Conservation (phyloP, 2,888 invertebrate species). For the Adelognathus sp. region DNA sequence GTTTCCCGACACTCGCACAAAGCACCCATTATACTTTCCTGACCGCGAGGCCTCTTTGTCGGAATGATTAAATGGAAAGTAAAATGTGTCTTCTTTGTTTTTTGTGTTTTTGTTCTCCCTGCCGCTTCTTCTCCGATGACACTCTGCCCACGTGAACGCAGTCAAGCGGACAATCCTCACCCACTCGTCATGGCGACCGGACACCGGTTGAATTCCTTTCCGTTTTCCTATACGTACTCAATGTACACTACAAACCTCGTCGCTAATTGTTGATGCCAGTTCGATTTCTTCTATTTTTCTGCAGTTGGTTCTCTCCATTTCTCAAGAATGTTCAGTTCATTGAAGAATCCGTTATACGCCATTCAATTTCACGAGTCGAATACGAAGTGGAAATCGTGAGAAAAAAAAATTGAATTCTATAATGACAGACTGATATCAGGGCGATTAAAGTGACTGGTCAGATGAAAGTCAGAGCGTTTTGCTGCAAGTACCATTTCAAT, state of each 20-base stretch:
- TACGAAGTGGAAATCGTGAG: too few species aligned
- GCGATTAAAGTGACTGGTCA: slow-evolving; percentile 10
- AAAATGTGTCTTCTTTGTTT: slow-evolving; percentile 1
- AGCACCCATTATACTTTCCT: slow-evolving; percentile 30
- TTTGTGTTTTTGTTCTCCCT: neutral
- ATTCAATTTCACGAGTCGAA: slow-evolving; percentile 15
- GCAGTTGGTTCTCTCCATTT: neutral
- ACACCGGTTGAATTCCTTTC: slow-evolving; percentile 22
- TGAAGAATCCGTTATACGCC: neutral
- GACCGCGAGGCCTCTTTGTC: neutral
- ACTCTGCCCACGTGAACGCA: slow-evolving; percentile 2
- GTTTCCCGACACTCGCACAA: slow-evolving; percentile 11
- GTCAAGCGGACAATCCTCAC: neutral
- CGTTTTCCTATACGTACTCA: neutral
- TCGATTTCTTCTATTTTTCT: slow-evolving; percentile 33
- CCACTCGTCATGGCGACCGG: slow-evolving; percentile 2
- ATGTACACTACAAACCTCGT: neutral
- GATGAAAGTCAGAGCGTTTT: slow-evolving; percentile 27
- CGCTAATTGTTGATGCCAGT: neutral
- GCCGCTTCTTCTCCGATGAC: neutral
- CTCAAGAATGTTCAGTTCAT: neutral
- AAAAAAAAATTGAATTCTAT: slow-evolving; percentile 7
- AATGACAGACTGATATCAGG: neutral
- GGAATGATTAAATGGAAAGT: slow-evolving; percentile 52
- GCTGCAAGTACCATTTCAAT: slow-evolving; percentile 11